phyloP scores from a whole-genome alignment of 2,797 vertebrate species.

The Rhyacichthys aspro region DNA sequence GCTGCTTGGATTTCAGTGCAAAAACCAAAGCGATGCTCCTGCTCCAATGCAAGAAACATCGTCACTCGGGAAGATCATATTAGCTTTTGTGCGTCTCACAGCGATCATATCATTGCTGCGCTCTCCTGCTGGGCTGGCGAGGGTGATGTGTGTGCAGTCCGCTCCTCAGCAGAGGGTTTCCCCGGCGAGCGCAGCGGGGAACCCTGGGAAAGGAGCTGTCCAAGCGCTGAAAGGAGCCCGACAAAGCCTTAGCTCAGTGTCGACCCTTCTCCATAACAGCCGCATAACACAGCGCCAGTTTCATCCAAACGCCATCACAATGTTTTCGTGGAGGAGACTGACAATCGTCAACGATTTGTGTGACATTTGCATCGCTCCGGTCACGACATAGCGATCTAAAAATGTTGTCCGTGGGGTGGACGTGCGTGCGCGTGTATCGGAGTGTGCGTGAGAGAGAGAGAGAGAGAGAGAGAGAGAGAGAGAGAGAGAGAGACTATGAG shows the following conservation, averaged over 20 bases:
- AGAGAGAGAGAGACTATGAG: slow-evolving; percentile 19
- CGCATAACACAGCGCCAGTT: slow-evolving; percentile 10
- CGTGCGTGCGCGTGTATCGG: slow-evolving; percentile 3
- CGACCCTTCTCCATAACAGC: slow-evolving; percentile 22
- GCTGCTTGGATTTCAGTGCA: slow-evolving; percentile 55
- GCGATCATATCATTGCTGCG: slow-evolving; percentile 21
- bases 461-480: slow-evolving; percentile 14
- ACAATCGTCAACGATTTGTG: slow-evolving; percentile 47
- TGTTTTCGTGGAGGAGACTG: slow-evolving; percentile 46
- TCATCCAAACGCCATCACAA: slow-evolving; percentile 64
- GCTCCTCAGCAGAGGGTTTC: slow-evolving; percentile 66
- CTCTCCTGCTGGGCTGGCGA: slow-evolving; percentile 13
- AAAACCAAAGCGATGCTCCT: slow-evolving; percentile 47
- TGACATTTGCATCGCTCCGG: slow-evolving; percentile 75
- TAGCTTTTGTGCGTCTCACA: slow-evolving; percentile 22
- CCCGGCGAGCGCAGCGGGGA: slow-evolving; percentile 74
- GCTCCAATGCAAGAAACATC: slow-evolving; percentile 61
- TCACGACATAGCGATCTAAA: slow-evolving; percentile 65
- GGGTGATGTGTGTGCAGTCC: slow-evolving; percentile 22
- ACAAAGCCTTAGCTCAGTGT: slow-evolving; percentile 31
- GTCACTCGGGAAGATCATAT: slow-evolving; percentile 49
- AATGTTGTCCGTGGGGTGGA: slow-evolving; percentile 44
- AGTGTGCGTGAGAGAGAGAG: slow-evolving; percentile 9
- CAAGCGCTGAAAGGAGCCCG: slow-evolving; percentile 67
- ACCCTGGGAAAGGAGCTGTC: slow-evolving; percentile 73